These are phyloP conservation scores for Anoplius nigerrimus DNA, from an alignment of 2,888 invertebrate species.

Conservation along the genomic window DNA sequence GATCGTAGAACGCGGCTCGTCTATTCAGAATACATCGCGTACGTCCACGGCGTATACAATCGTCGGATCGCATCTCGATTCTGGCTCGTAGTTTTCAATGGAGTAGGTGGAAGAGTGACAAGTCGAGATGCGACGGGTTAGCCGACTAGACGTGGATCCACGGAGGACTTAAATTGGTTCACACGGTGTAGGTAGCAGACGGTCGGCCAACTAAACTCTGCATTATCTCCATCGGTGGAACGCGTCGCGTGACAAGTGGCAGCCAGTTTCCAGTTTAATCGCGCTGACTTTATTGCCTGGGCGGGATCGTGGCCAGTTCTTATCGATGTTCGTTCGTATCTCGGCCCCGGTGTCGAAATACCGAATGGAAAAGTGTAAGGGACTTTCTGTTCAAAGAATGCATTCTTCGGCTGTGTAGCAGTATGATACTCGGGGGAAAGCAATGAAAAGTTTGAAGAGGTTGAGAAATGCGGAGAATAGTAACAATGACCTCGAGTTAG, in stretches of 20 bases:
- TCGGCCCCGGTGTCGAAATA: slow-evolving; percentile 23
- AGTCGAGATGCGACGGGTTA: slow-evolving; percentile 4
- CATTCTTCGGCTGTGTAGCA: background rate
- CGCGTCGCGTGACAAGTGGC: slow-evolving; percentile 37
- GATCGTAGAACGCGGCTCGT: no score
- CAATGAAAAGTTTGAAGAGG: no score
- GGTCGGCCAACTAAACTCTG: slow-evolving; percentile 29
- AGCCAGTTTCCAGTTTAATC: slow-evolving; percentile 20
- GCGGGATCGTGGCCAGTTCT: slow-evolving; percentile 21
- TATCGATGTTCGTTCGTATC: slow-evolving; percentile 22
- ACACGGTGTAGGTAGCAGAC: slow-evolving; percentile 28
- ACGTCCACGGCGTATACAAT: no score
- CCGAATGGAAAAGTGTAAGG: slow-evolving; percentile 8
- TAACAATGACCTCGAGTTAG: no score
- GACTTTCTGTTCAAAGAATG: slow-evolving; percentile 2
- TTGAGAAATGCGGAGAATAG: no score
- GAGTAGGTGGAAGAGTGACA: background rate
- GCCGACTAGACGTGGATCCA: slow-evolving; percentile 21
- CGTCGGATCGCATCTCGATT: background rate
- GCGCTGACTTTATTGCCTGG: slow-evolving; percentile 11
- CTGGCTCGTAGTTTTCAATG: slow-evolving; percentile 4
- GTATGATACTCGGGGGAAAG: no score
- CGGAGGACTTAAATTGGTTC: slow-evolving; percentile 37
- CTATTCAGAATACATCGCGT: no score
- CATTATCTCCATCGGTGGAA: slow-evolving; percentile 43